These are phyloP conservation scores for Tapera naevia DNA, from an alignment of 2,797 vertebrate species.

Conservation along the genomic window DNA sequence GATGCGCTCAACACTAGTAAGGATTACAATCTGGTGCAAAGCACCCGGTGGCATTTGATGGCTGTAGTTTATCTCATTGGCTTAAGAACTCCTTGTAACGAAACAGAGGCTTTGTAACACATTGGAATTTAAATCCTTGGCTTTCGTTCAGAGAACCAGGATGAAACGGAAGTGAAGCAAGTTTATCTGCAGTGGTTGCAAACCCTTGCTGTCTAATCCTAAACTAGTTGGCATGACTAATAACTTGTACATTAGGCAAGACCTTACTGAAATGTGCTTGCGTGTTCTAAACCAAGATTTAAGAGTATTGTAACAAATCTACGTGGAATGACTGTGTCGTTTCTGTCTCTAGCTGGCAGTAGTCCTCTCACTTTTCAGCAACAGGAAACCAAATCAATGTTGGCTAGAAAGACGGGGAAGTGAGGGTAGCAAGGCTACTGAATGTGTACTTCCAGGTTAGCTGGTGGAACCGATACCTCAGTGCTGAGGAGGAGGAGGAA, in stretches of 20 bases:
- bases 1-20: background rate
- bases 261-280: slow-evolving; percentile 12
- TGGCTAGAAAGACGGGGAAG: background rate
- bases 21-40: background rate
- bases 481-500: background rate
- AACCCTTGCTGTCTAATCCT: slow-evolving; percentile 29
- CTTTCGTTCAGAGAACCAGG: background rate
- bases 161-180: background rate
- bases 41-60: background rate
- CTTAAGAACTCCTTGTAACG: background rate
- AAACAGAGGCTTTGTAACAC: background rate
- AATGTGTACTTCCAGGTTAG: background rate
- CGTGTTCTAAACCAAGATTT: slow-evolving; percentile 4
- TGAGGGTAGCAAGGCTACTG: background rate
- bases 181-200: slow-evolving; percentile 15
- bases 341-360: slow-evolving; percentile 26
- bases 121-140: background rate
- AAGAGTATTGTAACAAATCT: slow-evolving; percentile 38
- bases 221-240: slow-evolving; percentile 35
- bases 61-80: slow-evolving; percentile 14
- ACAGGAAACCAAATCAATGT: background rate
- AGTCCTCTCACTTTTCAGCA: background rate
- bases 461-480: background rate
- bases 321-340: slow-evolving; percentile 14
- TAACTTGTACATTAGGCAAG: slow-evolving; percentile 23